These are phyloP conservation scores for Onychostoma macrolepis DNA, from an alignment of 2,113 vertebrate species.

Conservation along the genomic window DNA sequence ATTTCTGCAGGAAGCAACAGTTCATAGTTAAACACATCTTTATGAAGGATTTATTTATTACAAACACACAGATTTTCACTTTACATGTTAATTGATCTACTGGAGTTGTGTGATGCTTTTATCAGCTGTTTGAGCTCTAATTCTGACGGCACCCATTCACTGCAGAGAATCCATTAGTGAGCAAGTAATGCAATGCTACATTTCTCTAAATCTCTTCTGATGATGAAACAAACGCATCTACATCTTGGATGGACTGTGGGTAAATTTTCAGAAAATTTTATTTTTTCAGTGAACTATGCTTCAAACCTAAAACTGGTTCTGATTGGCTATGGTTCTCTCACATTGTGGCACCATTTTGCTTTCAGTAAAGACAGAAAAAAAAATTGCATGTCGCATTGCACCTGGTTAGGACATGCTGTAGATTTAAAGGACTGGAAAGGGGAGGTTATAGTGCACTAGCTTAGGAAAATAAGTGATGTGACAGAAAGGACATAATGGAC, in stretches of 20 bases:
- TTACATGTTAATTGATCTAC: too few relatives aligned
- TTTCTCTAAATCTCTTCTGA: not conserved
- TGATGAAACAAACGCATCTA: not conserved
- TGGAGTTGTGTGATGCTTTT: too few relatives aligned
- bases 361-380: not conserved
- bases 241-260: too few relatives aligned
- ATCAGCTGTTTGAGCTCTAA: not conserved
- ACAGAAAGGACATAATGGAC: conserved; percentile 66
- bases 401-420: not conserved
- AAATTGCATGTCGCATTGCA: not conserved
- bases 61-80: too few relatives aligned
- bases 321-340: not conserved
- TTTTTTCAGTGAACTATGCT: too few relatives aligned
- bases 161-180: not conserved
- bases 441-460: conserved; percentile 43
- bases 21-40: too few relatives aligned
- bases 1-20: too few relatives aligned
- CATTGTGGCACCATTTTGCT: not conserved
- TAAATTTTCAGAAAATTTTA: too few relatives aligned
- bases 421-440: conserved; percentile 4
- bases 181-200: not conserved
- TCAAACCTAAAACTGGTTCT: not conserved
- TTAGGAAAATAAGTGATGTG: conserved; percentile 39
- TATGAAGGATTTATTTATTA: too few relatives aligned
- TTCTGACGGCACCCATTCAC: not conserved